Evolutionary conservation across 2,888 invertebrate genomes (phyloP).

Genomic region (Rhingia rostrata): DNA sequence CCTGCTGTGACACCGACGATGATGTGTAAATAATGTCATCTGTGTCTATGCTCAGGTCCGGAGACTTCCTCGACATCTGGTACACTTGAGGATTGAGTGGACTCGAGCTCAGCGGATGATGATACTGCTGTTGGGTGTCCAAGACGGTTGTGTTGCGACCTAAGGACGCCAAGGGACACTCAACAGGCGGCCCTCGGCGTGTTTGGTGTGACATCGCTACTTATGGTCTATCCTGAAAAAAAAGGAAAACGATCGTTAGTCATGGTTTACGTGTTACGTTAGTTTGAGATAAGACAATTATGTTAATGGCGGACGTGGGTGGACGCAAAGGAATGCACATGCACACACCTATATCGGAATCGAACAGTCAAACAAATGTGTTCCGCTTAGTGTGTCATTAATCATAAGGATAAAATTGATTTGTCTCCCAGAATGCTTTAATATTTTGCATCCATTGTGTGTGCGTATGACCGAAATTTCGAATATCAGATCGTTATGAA

Average conservation of each 20-base stretch:
- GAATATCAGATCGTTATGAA: constrained; percentile 33
- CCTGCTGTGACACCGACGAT: constrained; percentile 78
- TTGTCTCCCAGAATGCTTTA: constrained; percentile 32
- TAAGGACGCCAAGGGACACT: constrained; percentile 86
- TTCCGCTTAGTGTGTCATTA: constrained; percentile 47
- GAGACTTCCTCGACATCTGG: constrained; percentile 83
- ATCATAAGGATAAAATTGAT: constrained; percentile 59
- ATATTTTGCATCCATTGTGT: constrained; percentile 17
- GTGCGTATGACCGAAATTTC: constrained; percentile 15
- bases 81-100: constrained; percentile 83
- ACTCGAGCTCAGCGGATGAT: constrained; percentile 83
- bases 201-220: constrained; percentile 82
- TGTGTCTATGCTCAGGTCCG: constrained; percentile 80
- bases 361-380: constrained; percentile 23
- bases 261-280: constrained; percentile 27
- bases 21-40: constrained; percentile 80
- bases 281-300: constrained; percentile 30
- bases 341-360: constrained; percentile 42
- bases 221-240: constrained; percentile 65
- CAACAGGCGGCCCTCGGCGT: constrained; percentile 83
- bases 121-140: constrained; percentile 81
- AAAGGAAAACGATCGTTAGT: constrained; percentile 48
- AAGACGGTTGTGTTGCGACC: constrained; percentile 83
- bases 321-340: constrained; percentile 47
- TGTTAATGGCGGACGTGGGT: constrained; percentile 31